Percentiles rank a stretch among this genome's conserved stretches.
These are phyloP conservation scores for Tethea ocularis DNA, from an alignment of 2,888 invertebrate species.

Conservation along the genomic window DNA sequence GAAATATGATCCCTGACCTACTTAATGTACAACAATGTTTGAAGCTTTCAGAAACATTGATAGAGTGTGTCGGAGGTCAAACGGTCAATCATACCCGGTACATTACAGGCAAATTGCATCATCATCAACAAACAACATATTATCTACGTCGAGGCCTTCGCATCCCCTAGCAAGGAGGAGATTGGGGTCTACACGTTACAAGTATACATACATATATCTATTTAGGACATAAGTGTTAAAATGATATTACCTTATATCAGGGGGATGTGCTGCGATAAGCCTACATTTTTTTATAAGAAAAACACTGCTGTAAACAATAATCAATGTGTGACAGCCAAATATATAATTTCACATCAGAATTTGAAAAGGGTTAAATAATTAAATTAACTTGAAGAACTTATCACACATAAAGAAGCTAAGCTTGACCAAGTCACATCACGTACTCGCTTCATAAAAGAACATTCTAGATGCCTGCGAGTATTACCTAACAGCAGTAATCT, in stretches of 20 bases:
- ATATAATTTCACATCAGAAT: not conserved
- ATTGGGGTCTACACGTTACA: no score
- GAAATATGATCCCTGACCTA: constrained; percentile 10
- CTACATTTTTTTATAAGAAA: no score
- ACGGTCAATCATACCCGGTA: not conserved
- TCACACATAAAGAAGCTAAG: not conserved
- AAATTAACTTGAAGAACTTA: not conserved
- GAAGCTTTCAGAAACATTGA: not conserved
- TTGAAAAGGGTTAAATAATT: not conserved
- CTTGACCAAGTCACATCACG: not conserved
- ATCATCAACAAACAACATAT: no score
- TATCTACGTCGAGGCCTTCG: no score
- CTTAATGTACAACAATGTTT: not conserved
- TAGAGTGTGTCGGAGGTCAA: constrained; percentile 4
- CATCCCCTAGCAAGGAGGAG: no score
- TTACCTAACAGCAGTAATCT: constrained; percentile 1
- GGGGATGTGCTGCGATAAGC: no score
- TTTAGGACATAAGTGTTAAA: no score
- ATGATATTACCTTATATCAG: no score
- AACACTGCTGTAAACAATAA: no score
- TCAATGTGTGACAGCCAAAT: not conserved
- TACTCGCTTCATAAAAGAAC: not conserved
- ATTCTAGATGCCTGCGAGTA: not conserved
- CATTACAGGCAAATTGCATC: not conserved
- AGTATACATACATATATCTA: no score